Evolutionary conservation across 1,140 invertebrate species (phyloP).

Genomic region (Akabosia matsudoensis): DNA sequence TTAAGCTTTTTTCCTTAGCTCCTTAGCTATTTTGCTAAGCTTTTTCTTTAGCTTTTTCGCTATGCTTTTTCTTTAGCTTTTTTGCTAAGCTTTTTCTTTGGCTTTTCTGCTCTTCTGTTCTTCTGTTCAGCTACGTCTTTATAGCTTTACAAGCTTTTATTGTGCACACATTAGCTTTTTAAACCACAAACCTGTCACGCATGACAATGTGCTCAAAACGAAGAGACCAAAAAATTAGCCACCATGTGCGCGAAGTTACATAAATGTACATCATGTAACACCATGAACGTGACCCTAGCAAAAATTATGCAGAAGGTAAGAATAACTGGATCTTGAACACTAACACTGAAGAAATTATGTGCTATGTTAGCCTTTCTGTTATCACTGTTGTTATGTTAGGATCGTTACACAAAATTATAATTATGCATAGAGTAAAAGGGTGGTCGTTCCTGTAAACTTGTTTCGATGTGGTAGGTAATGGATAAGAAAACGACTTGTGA

Average conservation of each 20-base stretch:
- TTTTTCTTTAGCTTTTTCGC: no score
- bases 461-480: no score
- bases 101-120: no score
- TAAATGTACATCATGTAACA: not conserved
- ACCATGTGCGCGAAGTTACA: not conserved
- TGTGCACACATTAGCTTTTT: not conserved
- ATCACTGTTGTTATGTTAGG: not conserved
- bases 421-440: no score
- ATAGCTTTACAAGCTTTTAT: not conserved
- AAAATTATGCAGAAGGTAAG: not conserved
- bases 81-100: no score
- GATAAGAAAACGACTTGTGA: no score
- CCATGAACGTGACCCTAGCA: not conserved
- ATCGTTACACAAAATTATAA: no score
- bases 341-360: not conserved
- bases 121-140: not conserved
- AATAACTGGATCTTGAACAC: not conserved
- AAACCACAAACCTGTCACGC: not conserved
- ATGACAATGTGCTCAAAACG: not conserved
- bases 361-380: no score
- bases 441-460: no score
- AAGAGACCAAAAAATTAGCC: constrained; percentile 4
- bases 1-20: no score
- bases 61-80: no score
- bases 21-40: no score